These are phyloP conservation scores for Pluvialis apricaria DNA, from an alignment of 2,113 vertebrate genomes.

Conservation along the genomic window DNA sequence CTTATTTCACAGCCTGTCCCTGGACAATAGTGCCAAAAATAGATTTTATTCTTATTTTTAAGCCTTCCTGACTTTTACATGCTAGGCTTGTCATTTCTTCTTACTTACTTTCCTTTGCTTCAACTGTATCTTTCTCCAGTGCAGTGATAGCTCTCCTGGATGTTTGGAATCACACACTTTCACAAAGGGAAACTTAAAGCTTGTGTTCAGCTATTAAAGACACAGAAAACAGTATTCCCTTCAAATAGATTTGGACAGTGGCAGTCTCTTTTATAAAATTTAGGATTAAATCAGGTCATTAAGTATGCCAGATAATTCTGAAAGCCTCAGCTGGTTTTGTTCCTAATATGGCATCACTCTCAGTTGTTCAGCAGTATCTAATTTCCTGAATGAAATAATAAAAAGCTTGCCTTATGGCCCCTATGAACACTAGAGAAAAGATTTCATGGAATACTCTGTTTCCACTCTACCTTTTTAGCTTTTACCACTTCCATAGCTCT, in stretches of 20 bases:
- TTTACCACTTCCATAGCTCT: background rate
- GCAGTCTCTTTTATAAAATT: background rate
- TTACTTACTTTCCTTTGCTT: background rate
- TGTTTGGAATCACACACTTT: background rate
- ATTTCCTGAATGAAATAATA: background rate
- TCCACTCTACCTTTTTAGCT: background rate
- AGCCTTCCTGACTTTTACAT: background rate
- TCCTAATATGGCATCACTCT: background rate
- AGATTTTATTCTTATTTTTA: slow-evolving; percentile 4
- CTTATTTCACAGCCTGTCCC: background rate
- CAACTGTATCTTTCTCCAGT: background rate
- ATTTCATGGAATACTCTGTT: background rate
- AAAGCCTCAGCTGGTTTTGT: background rate
- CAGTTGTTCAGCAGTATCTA: background rate
- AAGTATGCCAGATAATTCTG: background rate
- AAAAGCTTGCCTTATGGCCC: background rate
- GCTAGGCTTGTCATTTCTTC: background rate
- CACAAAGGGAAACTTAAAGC: background rate
- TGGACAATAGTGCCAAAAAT: background rate
- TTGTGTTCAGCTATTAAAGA: background rate
- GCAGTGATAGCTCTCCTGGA: background rate
- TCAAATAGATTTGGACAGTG: background rate
- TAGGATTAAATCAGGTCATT: background rate
- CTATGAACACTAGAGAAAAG: background rate
- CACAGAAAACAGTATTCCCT: background rate